Base-by-base conservation (phyloP, 1,140 invertebrate species). In the Chionoecetes opilio region DNA sequence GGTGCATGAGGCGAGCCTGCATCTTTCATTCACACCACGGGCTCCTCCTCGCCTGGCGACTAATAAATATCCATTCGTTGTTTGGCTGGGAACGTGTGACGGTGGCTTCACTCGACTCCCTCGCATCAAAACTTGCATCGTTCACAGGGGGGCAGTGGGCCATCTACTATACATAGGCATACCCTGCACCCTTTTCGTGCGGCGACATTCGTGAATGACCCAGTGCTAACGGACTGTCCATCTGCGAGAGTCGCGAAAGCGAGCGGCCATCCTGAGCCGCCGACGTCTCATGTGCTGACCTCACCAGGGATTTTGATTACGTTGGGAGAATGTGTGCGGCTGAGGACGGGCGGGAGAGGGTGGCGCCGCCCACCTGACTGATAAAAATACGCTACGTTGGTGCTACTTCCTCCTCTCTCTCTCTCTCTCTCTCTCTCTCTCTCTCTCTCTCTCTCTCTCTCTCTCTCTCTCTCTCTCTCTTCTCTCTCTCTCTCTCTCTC, bases 291-390 rank as follows among this genome's bases (percentile, higher is more conserved):
- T 82, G 85, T 26, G 86, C 35, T 93, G 93, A 89, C 93, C 93
- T 89, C 75, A 93, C 86, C 34, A 63, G 84, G 93, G 89, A 93
- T 93, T 93, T 93, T 93, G 85, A 93, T 93, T 93, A 93, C 93
- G 85, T 6, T 75, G 34, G 86, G 93, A 89, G 53, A 75, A 63
- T 89, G 37, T 89, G 41, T 35, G 41, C n/a, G 41, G n/a, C 11
- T n/a, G 35, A 38, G 86, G 26, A n/a, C n/a, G 37, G 37, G 34
- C 3, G 37, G 34, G 35, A 17, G 87, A 29, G n/a, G 87, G 6
- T 2, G 21, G 63, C n/a, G 63, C 35, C 34, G 87, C 41, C 37
- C 37, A n/a, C 9, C 37, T 46, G 29, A 38, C 37, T 38, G 35
- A 89, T 75, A 75, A 75, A 75, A 75, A 75, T 75, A 75, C 63